Percentiles rank a stretch among this genome's conserved stretches.
Evolutionary conservation across 1,140 invertebrate genomes (phyloP).

Genomic region (Papilio helenus): DNA sequence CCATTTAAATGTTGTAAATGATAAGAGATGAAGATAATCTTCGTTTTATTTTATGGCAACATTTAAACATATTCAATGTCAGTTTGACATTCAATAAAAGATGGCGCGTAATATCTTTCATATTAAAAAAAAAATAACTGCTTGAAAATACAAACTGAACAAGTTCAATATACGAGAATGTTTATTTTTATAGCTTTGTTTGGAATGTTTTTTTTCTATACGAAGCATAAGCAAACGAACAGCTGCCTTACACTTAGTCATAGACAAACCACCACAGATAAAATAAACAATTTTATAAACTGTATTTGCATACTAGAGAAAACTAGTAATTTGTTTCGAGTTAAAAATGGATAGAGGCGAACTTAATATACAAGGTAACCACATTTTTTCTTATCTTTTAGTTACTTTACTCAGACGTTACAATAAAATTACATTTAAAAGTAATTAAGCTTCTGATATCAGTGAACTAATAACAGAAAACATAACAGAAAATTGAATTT

Average conservation of each 20-base stretch:
- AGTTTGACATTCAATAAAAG: background rate
- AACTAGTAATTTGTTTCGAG: background rate
- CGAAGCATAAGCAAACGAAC: background rate
- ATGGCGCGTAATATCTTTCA: background rate
- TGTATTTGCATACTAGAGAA: conserved; percentile 6
- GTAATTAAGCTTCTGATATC: background rate
- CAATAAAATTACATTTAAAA: background rate
- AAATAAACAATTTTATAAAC: conserved; percentile 14
- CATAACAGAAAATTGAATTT: background rate
- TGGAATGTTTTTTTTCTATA: background rate
- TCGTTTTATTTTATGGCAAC: background rate
- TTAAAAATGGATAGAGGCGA: background rate
- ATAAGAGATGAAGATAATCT: background rate
- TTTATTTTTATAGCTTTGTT: conserved; percentile 22
- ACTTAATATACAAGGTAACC: background rate
- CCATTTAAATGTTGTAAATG: too few species aligned
- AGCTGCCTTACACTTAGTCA: conserved; percentile 13
- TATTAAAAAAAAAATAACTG: background rate
- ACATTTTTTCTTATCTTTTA: background rate
- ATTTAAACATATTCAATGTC: background rate
- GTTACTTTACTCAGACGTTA: background rate
- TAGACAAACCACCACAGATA: conserved; percentile 9
- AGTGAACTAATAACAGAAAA: background rate
- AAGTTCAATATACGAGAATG: conserved; percentile 7
- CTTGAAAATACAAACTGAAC: background rate